Evolutionary conservation across 2,113 vertebrate species (phyloP).

Genomic region (Trematomus loennbergii): DNA sequence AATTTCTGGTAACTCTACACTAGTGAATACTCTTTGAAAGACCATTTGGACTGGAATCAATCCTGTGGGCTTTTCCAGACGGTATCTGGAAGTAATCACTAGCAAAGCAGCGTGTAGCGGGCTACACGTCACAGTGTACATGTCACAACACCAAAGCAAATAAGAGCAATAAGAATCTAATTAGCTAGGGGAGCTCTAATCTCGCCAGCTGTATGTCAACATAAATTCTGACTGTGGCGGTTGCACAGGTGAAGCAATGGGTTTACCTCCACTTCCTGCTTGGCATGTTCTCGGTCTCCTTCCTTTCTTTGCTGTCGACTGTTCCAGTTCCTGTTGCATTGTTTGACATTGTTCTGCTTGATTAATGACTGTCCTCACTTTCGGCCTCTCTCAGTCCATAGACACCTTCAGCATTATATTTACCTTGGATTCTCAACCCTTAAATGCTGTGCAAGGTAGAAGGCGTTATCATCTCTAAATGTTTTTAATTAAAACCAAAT

Average conservation of each 20-base stretch:
- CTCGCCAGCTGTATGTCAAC: neutral
- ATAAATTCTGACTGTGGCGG: neutral
- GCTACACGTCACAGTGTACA: slow-evolving; percentile 32
- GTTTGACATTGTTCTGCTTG: slow-evolving; percentile 11
- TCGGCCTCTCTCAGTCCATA: neutral
- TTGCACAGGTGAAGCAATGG: neutral
- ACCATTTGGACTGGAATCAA: slow-evolving; percentile 26
- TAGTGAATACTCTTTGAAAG: slow-evolving; percentile 35
- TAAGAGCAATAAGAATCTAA: neutral
- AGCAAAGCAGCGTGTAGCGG: slow-evolving; percentile 32
- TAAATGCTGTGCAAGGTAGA: neutral
- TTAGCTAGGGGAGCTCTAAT: neutral
- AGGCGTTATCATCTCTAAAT: neutral
- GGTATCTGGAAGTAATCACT: slow-evolving; percentile 70
- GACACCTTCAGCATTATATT: slow-evolving; percentile 34
- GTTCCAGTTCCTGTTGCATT: neutral
- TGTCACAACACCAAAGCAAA: neutral
- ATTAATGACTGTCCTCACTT: slow-evolving; percentile 36
- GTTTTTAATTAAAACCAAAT: no score
- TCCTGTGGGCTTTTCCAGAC: slow-evolving; percentile 45
- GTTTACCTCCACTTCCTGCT: neutral
- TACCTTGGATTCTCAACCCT: slow-evolving; percentile 15
- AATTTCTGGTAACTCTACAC: slow-evolving; percentile 20
- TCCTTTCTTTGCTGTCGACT: neutral
- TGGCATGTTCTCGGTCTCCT: neutral